Evolutionary conservation across 1,140 invertebrate genomes (phyloP).

Genomic region (Orussus abietinus): DNA sequence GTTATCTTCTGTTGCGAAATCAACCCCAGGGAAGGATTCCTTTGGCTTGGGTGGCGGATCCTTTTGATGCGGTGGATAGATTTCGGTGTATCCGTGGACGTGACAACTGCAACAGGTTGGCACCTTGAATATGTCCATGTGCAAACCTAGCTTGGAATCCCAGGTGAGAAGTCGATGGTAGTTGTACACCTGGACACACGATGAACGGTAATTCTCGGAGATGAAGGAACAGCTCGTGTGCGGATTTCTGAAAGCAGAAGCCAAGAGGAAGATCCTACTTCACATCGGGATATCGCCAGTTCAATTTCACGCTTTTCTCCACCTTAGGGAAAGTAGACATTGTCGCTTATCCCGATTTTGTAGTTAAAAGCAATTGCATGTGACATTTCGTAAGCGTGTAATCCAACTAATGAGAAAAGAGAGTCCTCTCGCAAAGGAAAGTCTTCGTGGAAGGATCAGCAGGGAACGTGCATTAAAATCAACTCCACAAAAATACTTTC

Average conservation of each 20-base stretch:
- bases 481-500: too few relatives aligned
- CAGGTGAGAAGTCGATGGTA: slow-evolving; percentile 82
- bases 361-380: too few relatives aligned
- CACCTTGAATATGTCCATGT: slow-evolving; percentile 85
- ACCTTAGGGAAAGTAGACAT: too few relatives aligned
- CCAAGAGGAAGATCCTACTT: too few relatives aligned
- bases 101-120: slow-evolving; percentile 83
- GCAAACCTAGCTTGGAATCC: slow-evolving; percentile 75
- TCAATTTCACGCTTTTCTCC: too few relatives aligned
- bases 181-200: slow-evolving; percentile 80
- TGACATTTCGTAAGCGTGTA: too few relatives aligned
- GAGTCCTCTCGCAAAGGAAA: too few relatives aligned
- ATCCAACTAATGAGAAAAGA: too few relatives aligned
- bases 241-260: slow-evolving; percentile 63
- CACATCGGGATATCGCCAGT: too few relatives aligned
- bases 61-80: slow-evolving; percentile 57
- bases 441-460: too few relatives aligned
- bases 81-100: slow-evolving; percentile 69
- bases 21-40: slow-evolving; percentile 45
- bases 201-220: slow-evolving; percentile 74
- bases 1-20: slow-evolving; percentile 38
- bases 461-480: too few relatives aligned
- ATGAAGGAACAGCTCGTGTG: slow-evolving; percentile 73
- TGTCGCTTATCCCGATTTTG: too few relatives aligned
- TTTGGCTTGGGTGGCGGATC: slow-evolving; percentile 36